Base-by-base conservation (phyloP, 92 coral and sea anemone species). In the Phenganax stokvisi region DNA sequence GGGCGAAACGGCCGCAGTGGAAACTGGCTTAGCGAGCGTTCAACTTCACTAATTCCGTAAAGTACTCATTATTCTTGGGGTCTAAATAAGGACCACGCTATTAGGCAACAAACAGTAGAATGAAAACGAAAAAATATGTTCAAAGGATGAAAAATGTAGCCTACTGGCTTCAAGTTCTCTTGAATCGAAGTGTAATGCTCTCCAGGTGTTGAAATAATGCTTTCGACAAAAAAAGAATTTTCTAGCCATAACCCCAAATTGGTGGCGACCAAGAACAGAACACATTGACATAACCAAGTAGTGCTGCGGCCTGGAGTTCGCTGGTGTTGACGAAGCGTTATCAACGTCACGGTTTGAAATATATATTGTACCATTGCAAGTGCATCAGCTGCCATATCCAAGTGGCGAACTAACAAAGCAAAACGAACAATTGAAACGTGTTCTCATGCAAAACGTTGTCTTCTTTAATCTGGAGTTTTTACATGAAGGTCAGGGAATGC, bases 131-230 rank as follows among this genome's bases (percentile, higher is more conserved):
- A 66, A 30, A 66, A 66, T 66, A 66, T 66, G 9, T 66, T 66
- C 51, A 66, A 66, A 6, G 72, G 72, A 66, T 66, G 51, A 20
- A 64, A 37, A n/a, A 64, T 64, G 70, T 64, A 64, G 27, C 70
- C 70, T 1, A 64, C 10, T 9, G 72, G 72, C 12, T 66, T 25
- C 30, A 66, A 30, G 31, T 66, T 66, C 31, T 6, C 25, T 51
- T 66, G 72, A 30, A 66, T 66, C 72, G 72, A 25, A 25, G 72
- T 20, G 51, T 66, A 66, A 10, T 66, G 9, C 30, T 66, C 72
- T 27, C 72, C 72, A 16, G 72, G 72, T 51, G 72, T 66, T 30
- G 72, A 7, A 66, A 66, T 66, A 6, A 25, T 66, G 51, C 20
- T 66, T 66, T 66, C 72, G 31, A 66, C 47, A 25, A 66, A 66